Conservation (phyloP, 2,113 vertebrate species). For the Cygnus atratus region DNA sequence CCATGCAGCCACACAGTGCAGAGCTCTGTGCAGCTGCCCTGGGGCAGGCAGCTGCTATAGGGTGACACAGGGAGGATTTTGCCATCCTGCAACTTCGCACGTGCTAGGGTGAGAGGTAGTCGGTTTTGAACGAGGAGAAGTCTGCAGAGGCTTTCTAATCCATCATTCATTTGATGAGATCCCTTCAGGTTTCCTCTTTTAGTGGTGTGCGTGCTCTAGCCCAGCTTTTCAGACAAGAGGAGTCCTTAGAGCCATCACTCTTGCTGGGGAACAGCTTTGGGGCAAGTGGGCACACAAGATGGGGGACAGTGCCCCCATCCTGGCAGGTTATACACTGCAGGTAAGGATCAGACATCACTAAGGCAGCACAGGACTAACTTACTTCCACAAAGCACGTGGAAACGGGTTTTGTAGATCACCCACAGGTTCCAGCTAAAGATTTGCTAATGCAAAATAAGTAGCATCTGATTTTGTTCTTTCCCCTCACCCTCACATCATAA, state of each 20-base stretch:
- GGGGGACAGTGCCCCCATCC: not conserved
- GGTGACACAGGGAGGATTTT: not conserved
- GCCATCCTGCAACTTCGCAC: not conserved
- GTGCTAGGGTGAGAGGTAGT: not conserved
- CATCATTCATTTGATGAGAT: not conserved
- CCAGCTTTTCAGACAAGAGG: not conserved
- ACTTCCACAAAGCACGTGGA: not conserved
- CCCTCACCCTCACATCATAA: not conserved
- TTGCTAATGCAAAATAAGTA: not conserved
- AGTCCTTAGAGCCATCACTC: not conserved
- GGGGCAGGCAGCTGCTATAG: not conserved
- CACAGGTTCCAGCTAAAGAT: not conserved
- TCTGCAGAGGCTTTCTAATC: not conserved
- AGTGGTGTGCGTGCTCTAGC: fast-evolving
- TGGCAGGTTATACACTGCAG: not conserved
- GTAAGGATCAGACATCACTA: not conserved
- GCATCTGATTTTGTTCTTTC: not conserved
- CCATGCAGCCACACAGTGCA: not conserved
- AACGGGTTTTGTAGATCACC: not conserved
- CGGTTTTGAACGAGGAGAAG: not conserved
- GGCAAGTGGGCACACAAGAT: fast-evolving
- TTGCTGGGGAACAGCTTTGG: not conserved
- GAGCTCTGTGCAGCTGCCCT: not conserved
- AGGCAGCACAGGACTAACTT: not conserved
- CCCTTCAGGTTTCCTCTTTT: not conserved